A percentile compares a stretch with the other conserved stretches of the same genome.
Evolutionary conservation across 2,888 invertebrate genomes (phyloP).

Genomic region (Oligia latruncula): DNA sequence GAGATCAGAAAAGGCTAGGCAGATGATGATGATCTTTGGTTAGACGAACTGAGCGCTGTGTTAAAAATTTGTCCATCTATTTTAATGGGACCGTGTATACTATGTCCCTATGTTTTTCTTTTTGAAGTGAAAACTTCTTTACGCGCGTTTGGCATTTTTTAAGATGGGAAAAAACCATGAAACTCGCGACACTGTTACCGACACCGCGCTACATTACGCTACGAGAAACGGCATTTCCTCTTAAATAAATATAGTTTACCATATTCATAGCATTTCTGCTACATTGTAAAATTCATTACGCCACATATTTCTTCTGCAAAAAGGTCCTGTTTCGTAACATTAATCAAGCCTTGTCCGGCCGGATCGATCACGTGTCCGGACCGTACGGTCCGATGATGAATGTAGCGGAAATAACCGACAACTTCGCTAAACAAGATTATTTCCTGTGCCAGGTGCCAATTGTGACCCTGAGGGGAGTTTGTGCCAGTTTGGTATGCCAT

Average conservation of each 20-base stretch:
- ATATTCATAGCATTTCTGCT: background rate
- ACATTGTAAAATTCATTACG: background rate
- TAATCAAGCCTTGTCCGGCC: constrained; percentile 24
- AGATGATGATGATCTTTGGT: too few relatives aligned
- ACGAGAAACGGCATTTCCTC: too few relatives aligned
- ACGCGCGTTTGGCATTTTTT: too few relatives aligned
- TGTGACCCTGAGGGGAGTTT: constrained; percentile 1
- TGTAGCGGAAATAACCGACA: constrained; percentile 45
- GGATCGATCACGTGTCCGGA: constrained; percentile 21
- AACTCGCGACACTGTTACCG: too few relatives aligned
- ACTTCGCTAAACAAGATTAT: constrained; percentile 43
- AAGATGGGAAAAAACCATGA: too few relatives aligned
- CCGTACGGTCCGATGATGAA: constrained; percentile 6
- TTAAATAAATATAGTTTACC: background rate
- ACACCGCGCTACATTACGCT: too few relatives aligned
- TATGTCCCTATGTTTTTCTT: too few relatives aligned
- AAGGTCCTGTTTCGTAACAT: constrained; percentile 12
- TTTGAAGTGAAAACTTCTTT: too few relatives aligned
- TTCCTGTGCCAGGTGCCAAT: constrained; percentile 40
- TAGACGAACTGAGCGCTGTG: too few relatives aligned
- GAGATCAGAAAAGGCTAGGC: too few relatives aligned
- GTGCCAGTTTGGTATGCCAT: background rate
- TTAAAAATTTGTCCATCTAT: too few relatives aligned
- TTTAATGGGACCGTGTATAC: too few relatives aligned
- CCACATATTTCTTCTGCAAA: background rate